phyloP scores from a whole-genome alignment of 2,797 vertebrate species.

The Podarcis siculus region DNA sequence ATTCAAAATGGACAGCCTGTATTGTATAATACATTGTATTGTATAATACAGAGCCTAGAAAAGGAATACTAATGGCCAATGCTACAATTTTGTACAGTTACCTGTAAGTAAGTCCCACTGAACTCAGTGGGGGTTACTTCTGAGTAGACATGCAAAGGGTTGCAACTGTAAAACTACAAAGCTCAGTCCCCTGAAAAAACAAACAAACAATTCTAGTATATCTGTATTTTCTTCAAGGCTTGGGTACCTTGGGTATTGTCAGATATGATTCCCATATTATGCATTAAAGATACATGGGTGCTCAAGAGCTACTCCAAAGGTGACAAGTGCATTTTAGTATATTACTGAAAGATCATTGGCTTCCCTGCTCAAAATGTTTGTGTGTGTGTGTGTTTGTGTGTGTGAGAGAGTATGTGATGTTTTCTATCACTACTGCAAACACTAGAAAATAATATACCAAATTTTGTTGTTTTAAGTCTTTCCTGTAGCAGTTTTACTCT shows the following conservation, averaged over 20 bases:
- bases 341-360: constrained; percentile 9
- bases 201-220: neutral
- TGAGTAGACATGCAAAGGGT: neutral
- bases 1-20: neutral
- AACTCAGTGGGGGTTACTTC: neutral
- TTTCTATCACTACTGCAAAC: constrained; percentile 15
- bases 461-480: constrained; percentile 8
- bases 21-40: neutral
- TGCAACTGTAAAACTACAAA: neutral
- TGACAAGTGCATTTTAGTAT: constrained; percentile 8
- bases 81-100: neutral
- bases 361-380: neutral
- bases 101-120: neutral
- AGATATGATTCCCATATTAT: neutral
- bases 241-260: too few species aligned
- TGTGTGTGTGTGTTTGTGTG: too few species aligned
- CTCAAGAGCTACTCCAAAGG: neutral
- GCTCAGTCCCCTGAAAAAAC: neutral
- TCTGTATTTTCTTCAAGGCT: neutral
- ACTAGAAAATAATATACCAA: constrained; percentile 23
- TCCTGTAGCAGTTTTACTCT: neutral
- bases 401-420: neutral
- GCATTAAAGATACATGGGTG: neutral
- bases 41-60: neutral
- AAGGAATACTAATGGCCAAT: neutral